Evolutionary conservation across 2,888 invertebrate genomes (phyloP), one percentile per base, ranked within the genome.

Genomic region (Pachydiplax longipennis): DNA sequence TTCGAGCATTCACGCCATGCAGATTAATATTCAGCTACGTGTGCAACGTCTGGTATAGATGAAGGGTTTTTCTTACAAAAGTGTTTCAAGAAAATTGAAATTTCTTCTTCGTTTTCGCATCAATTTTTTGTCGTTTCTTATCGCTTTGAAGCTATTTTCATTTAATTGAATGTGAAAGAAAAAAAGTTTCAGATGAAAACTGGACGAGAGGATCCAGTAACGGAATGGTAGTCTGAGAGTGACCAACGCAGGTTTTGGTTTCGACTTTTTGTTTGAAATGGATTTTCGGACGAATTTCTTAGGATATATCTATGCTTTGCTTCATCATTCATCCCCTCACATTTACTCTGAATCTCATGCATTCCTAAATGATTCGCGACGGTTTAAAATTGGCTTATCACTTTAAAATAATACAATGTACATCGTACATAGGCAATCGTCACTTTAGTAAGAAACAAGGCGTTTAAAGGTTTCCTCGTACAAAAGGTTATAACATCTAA

Each of bases 401-500:
- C 87, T 37, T 61, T 87, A 87, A 87, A 87, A 87, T 87, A 87
- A 87, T 87, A 87, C 87, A 87, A 87, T 87, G 87, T 87, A 87
- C 87, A 87, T 87, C 87, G 87, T 87, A 87, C 87, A 87, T 65
- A 65, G 37, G 61, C 87, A 87, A 65, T 87, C 87, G 87, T 87
- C 87, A 87, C 61, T 65, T 87, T 37, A 22, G n/a, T 8, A 65
- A 35, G 37, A 87, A 87, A 87, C 87, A 87, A 65, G 61, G 65
- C 87, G 87, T 18, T n/a, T n/a, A 87, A 87, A 87, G 10, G 61
- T 61, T 87, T 87, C 87, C 65, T 87, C n/a, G n/a, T 87, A 87
- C 87, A 87, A 87, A 87, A 87, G 37, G 37, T 37, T 87, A 87
- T 53, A 58, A 87, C 40, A 87, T 87, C 87, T 87, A 61, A 87